Evolutionary conservation across 2,888 invertebrate genomes (phyloP), one percentile per base, ranked within the genome.

Genomic region (Xestia xanthographa): DNA sequence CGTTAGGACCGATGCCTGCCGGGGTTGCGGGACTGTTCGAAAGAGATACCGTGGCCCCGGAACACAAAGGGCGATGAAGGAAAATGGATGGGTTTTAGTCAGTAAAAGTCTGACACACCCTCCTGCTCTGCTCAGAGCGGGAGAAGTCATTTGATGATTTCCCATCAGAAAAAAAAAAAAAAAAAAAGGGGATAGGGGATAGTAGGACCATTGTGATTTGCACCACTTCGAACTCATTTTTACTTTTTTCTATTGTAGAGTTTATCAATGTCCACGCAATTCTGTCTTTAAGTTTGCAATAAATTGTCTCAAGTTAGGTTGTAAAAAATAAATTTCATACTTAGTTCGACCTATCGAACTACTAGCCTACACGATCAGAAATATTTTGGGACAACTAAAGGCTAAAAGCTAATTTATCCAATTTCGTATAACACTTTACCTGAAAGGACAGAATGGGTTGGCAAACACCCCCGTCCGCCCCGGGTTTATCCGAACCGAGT

Each of bases 321-420:
- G 14, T 26, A 26, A 26, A 26, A n/a, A n/a, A n/a, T n/a, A n/a
- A n/a, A n/a, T n/a, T n/a, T 14, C 56, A 14, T 6, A 17, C 14
- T 14, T 14, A 53, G 26, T 29, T 58, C 17, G 56, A 8, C 43
- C 22, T 29, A 62, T 38, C 11, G 1, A 62, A 71, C 38, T 38
- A 22, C n/a, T 17, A 38, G 22, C n/a, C 5, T 26, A 29, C 26
- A 67, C n/a, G 2, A 43, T n/a, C 17, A 29, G 45, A 20, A 38
- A 17, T 26, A 29, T 66, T 50, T 48, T n/a, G 8, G 5, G 5
- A 43, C 34, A 41, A 22, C 9, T 38, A 43, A 29, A 70, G 26
- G 43, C n/a, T 58, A 60, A 48, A 56, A 62, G 48, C 29, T 58
- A 58, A 58, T 76, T 71, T 63, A 82, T 68, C 34, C 45, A 83